Evolutionary conservation across 2,888 invertebrate genomes (phyloP).

Genomic region (Sinodicranocentrus sp.): DNA sequence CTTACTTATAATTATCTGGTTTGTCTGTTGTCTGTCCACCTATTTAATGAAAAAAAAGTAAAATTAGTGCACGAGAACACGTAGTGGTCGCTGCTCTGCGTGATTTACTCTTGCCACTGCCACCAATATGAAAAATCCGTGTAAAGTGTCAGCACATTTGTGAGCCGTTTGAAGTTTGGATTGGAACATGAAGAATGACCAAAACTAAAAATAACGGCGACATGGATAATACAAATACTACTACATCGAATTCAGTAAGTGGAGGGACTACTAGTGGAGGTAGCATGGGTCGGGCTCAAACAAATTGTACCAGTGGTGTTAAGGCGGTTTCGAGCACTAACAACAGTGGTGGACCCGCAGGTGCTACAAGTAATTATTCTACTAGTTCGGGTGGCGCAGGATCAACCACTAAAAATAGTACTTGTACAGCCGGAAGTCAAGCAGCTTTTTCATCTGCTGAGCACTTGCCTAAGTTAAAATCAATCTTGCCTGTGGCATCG

Average conservation of each 20-base stretch:
- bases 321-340: constrained; percentile 50
- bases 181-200: constrained; percentile 66
- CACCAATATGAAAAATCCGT: too few species aligned
- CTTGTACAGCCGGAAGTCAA: constrained; percentile 73
- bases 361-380: constrained; percentile 63
- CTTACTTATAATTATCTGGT: too few species aligned
- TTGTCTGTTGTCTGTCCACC: too few species aligned
- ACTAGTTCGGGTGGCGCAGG: constrained; percentile 61
- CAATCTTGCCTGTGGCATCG: constrained; percentile 75
- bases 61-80: too few species aligned
- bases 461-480: constrained; percentile 74
- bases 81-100: too few species aligned
- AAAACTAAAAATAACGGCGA: constrained; percentile 58
- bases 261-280: constrained; percentile 56
- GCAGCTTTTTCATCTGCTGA: constrained; percentile 63
- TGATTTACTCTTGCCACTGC: too few species aligned
- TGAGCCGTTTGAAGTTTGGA: constrained; percentile 26
- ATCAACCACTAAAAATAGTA: constrained; percentile 41
- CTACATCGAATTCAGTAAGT: constrained; percentile 51
- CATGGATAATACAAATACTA: constrained; percentile 53
- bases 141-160: too few species aligned
- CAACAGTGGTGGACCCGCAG: constrained; percentile 46
- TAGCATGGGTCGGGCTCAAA: constrained; percentile 62
- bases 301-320: constrained; percentile 47
- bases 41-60: too few species aligned